These are phyloP conservation scores for Tretioscincus oriximinensis DNA, from an alignment of 2,113 vertebrate genomes.

Conservation along the genomic window DNA sequence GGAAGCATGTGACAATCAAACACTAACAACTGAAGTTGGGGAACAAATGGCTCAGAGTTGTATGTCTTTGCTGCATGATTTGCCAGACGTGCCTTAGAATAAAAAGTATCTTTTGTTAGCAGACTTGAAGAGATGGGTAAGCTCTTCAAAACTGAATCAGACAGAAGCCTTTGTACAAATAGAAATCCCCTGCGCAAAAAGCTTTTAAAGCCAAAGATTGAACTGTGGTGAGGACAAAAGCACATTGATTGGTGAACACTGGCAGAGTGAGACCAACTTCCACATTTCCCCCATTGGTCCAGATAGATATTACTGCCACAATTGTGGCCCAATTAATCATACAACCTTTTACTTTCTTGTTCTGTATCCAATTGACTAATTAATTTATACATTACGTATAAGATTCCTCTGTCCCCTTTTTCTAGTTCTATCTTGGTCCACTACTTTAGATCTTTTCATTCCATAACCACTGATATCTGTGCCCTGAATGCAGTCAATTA, in stretches of 20 bases:
- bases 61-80: neutral
- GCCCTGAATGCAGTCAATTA: neutral
- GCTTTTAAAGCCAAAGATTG: conserved; percentile 28
- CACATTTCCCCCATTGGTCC: no score
- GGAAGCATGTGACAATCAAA: conserved; percentile 90
- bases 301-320: no score
- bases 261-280: neutral
- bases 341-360: no score
- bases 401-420: no score
- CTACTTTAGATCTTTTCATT: neutral
- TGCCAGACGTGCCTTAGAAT: neutral
- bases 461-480: neutral
- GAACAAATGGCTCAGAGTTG: conserved; percentile 77
- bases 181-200: neutral
- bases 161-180: neutral
- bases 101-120: neutral
- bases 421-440: neutral
- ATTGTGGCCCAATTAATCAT: no score
- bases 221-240: neutral
- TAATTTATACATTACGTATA: no score
- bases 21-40: conserved; percentile 77
- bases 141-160: conserved; percentile 4
- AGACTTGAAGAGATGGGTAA: neutral
- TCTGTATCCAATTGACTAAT: no score
- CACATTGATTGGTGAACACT: neutral